Base-by-base conservation (phyloP, 2,113 vertebrate genomes). In the Muscicapa adusta region DNA sequence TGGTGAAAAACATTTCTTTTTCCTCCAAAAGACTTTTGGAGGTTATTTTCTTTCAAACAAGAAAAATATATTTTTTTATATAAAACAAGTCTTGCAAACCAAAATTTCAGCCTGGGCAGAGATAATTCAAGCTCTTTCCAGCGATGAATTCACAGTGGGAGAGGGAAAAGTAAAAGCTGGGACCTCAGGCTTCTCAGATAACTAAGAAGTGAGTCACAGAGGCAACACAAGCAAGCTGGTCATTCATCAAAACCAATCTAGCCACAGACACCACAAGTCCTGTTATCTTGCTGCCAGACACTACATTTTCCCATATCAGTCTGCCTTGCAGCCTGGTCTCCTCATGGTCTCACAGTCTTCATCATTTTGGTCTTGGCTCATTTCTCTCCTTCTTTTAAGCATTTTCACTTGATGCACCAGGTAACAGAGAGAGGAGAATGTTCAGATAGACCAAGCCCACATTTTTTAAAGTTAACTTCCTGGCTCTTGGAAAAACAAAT, bases 161-260 rank as follows among this genome's bases (percentile, higher is more conserved):
- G 66, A 94, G 58, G 58, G 45, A 83, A 89, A 87, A 88, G 29
- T n/a, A n/a, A n/a, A n/a, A 88, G 89, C 40, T 77, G 87, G 48
- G 77, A 87, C 70, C 67, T 71, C 60, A 58, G 53, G n/a, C 53
- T 43, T 51, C 85, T 79, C 40, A 76, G 92, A 96, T 87, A 94
- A 70, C 93, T 94, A 83, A 96, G 75, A 94, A 90, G 84, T 81
- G 85, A 97, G 97, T 92, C 91, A 90, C 74, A 91, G 79, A 94
- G 94, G 87, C 78, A 94, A 92, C 83, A 97, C 63, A 83, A 79
- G 91, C 97, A 91, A 96, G 93, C 94, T 95, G 88, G 83, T 94
- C 96, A 88, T 97, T 97, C 94, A 96, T 96, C 95, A 98, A 95
- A 97, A 94, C 95, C 89, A 96, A 91, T 93, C 93, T 91, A 88